These are phyloP conservation scores for Salpingus planirostris DNA, from an alignment of 2,888 invertebrate species.

Conservation along the genomic window DNA sequence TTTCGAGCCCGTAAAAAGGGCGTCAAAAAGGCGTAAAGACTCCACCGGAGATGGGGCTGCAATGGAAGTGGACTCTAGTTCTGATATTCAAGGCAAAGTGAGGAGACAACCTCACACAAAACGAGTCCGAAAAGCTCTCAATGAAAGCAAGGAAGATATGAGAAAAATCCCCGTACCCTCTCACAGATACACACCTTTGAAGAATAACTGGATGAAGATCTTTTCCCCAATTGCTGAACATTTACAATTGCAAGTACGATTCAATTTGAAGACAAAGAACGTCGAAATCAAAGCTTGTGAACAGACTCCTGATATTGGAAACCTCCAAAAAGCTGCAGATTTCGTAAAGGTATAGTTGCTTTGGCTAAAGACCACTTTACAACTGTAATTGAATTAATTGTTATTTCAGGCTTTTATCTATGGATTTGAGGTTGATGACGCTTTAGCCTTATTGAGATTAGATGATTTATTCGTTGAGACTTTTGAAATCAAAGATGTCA, in stretches of 20 bases:
- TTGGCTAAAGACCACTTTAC: conserved; percentile 1
- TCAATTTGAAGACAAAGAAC: conserved; percentile 83
- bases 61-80: no score
- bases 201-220: conserved; percentile 95
- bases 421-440: conserved; percentile 97
- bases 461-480: conserved; percentile 96
- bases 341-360: conserved; percentile 65
- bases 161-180: conserved; percentile 83
- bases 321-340: conserved; percentile 95
- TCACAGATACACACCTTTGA: conserved; percentile 88
- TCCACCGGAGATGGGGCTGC: no score
- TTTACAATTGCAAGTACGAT: conserved; percentile 85
- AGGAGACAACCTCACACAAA: no score
- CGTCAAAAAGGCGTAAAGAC: no score
- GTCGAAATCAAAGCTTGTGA: conserved; percentile 70
- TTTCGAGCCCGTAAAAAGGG: no score
- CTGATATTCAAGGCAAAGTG: no score
- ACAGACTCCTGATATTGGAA: conserved; percentile 76
- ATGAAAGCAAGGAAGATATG: no score
- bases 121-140: no score
- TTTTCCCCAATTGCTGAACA: conserved; percentile 95
- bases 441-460: conserved; percentile 83
- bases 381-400: conserved; percentile 3
- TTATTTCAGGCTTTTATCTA: conserved; percentile 68
- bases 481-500: conserved; percentile 95